Evolutionary conservation across 2,888 invertebrate genomes (phyloP), one percentile per base, ranked within the genome.

Genomic region (Drosophila putrida): DNA sequence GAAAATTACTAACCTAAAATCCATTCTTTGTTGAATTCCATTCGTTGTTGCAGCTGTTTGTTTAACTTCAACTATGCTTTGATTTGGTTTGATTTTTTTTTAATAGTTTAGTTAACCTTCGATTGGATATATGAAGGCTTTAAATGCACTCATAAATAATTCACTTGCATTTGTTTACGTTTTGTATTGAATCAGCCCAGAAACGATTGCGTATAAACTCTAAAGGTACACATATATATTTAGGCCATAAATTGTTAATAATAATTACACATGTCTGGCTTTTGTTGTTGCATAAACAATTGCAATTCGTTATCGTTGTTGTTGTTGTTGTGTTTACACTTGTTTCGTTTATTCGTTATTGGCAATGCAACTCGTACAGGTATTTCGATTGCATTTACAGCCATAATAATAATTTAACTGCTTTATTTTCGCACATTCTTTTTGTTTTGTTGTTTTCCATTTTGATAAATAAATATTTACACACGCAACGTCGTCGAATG

Each of bases 251-350:
- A 86, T 63, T 78, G 62, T 71, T 83, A 44, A 71, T 69, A 66
- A 71, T 67, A 83, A 82, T 67, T 88, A 68, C 63, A 86, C 28
- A 58, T 55, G 41, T 35, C 25, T 41, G 51, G 63, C 39, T 58
- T 55, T 47, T 35, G 33, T 39, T 55, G 63, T 60, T 85, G 82
- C 79, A 75, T 82, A 85, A 82, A 88, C 87, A 82, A 87, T 82
- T 77, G 63, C 75, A 70, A 74, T 67, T 68, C 63, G n/a, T 49
- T 27, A 39, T 54, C 15, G 38, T 15, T 27, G 38, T 15, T 31
- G 20, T 41, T 28, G 31, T 50, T 43, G 43, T 55, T 59, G 69
- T 70, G 67, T 71, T 75, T 68, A 67, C 88, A 81, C 62, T 71
- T 62, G 62, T 39, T 53, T 66, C 62, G 63, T 36, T 39, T 1